phyloP scores from a whole-genome alignment of 1,140 invertebrate genomes.

The Callitettix versicolor region DNA sequence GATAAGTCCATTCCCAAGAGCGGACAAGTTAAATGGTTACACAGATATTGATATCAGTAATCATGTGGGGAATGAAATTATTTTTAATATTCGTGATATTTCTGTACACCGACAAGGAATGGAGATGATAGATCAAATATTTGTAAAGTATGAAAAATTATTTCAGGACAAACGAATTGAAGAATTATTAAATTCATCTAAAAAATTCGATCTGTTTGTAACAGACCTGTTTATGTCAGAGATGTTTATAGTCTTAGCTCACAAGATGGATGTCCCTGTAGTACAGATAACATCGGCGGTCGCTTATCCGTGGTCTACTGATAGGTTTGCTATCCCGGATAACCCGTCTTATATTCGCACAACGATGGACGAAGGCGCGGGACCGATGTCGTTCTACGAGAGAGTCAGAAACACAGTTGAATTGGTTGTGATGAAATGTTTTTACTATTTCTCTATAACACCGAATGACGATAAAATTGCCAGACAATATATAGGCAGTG shows the following conservation, averaged over 20 bases:
- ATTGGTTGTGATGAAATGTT: neutral
- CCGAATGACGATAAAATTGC: slow-evolving; percentile 12
- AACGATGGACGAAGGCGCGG: slow-evolving; percentile 7
- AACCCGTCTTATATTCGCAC: slow-evolving; percentile 23
- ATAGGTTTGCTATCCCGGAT: slow-evolving; percentile 27
- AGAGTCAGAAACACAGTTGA: slow-evolving; percentile 19
- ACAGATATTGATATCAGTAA: slow-evolving; percentile 15
- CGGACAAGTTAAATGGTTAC: slow-evolving; percentile 20
- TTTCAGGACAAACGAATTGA: neutral
- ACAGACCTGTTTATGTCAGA: slow-evolving; percentile 23
- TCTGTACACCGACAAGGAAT: neutral
- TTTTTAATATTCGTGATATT: slow-evolving; percentile 23
- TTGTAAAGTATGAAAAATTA: neutral
- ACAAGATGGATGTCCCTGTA: slow-evolving; percentile 36
- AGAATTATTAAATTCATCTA: slow-evolving; percentile 10
- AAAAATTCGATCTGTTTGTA: slow-evolving; percentile 22
- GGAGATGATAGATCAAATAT: neutral
- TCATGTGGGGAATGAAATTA: slow-evolving; percentile 28
- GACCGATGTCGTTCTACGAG: slow-evolving; percentile 18
- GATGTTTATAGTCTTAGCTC: slow-evolving; percentile 24
- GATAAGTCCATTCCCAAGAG: slow-evolving; percentile 27
- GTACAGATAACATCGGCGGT: slow-evolving; percentile 43
- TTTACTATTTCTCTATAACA: slow-evolving; percentile 4
- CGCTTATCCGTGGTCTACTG: slow-evolving; percentile 46
- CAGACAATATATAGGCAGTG: slow-evolving; percentile 18